phyloP scores from a whole-genome alignment of 2,113 vertebrate genomes.

The Actinemys pallida region DNA sequence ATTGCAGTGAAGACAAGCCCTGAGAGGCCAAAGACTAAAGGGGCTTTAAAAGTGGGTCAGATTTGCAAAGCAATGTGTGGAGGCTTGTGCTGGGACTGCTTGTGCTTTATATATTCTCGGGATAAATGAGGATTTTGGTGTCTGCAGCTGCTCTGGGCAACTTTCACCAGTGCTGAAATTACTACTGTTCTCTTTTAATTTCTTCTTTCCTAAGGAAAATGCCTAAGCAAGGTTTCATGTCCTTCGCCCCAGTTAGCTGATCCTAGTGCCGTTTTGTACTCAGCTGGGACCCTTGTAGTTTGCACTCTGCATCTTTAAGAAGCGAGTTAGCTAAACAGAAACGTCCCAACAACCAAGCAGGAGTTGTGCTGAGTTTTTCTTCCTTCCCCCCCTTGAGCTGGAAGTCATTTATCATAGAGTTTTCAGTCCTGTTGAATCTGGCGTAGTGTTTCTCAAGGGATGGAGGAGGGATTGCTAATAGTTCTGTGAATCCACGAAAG shows the following conservation, averaged over 20 bases:
- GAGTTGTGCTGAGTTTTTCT: background rate
- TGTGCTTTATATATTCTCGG: slow-evolving; percentile 15
- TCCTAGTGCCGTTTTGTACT: background rate
- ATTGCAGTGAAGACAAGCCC: slow-evolving; percentile 29
- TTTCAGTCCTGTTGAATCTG: slow-evolving; percentile 48
- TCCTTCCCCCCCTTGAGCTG: background rate
- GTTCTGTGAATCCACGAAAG: slow-evolving; percentile 40
- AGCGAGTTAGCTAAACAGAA: slow-evolving; percentile 54
- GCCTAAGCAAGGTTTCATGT: background rate
- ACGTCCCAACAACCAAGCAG: background rate
- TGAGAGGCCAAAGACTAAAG: background rate
- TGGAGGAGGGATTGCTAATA: slow-evolving; percentile 6
- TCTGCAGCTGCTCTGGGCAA: slow-evolving; percentile 65
- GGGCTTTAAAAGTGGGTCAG: slow-evolving; percentile 20
- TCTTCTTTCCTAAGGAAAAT: slow-evolving; percentile 28
- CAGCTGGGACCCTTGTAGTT: slow-evolving; percentile 1
- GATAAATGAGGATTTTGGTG: slow-evolving; percentile 61
- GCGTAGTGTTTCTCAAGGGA: slow-evolving; percentile 60
- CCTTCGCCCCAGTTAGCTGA: background rate
- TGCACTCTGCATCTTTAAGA: slow-evolving; percentile 49
- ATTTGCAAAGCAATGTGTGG: background rate
- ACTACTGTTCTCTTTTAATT: slow-evolving; percentile 22
- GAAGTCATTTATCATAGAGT: slow-evolving; percentile 48
- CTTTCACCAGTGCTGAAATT: slow-evolving; percentile 46
- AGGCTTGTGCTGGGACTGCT: slow-evolving; percentile 36